Evolutionary conservation across 2,888 invertebrate genomes (phyloP).

Genomic region (Chydorus sphaericus): DNA sequence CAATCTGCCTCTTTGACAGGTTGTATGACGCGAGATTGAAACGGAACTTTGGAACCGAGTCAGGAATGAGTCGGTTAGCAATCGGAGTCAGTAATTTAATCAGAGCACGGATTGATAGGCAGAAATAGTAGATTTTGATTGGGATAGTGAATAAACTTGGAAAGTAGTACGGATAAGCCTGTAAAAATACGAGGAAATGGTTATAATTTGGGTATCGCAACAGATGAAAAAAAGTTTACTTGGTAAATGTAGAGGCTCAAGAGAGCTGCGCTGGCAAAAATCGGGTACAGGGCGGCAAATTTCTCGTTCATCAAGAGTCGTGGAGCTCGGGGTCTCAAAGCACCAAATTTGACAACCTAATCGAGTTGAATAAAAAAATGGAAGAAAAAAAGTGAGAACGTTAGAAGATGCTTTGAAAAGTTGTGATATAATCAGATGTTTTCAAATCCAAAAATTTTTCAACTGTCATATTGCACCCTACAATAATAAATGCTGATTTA

Average conservation of each 20-base stretch:
- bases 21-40: conserved; percentile 50
- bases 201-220: conserved; percentile 13
- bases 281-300: conserved; percentile 94
- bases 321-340: conserved; percentile 64
- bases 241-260: conserved; percentile 82
- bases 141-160: conserved; percentile 87
- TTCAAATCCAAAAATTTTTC: no score
- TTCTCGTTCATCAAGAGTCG: conserved; percentile 80
- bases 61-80: conserved; percentile 69
- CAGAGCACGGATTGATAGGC: conserved; percentile 81
- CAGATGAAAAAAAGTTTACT: conserved; percentile 58
- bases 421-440: no score
- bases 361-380: not conserved
- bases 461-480: no score
- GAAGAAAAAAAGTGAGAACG: not conserved
- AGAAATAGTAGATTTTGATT: conserved; percentile 90
- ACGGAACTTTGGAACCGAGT: conserved; percentile 70
- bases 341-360: conserved; percentile 20
- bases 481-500: not conserved
- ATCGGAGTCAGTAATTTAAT: conserved; percentile 80
- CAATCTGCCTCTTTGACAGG: conserved; percentile 39
- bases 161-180: conserved; percentile 45
- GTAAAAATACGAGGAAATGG: not conserved
- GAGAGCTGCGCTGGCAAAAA: conserved; percentile 89
- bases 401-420: not conserved